phyloP scores from a whole-genome alignment of 2,888 invertebrate genomes.

The Dynastes grantii region DNA sequence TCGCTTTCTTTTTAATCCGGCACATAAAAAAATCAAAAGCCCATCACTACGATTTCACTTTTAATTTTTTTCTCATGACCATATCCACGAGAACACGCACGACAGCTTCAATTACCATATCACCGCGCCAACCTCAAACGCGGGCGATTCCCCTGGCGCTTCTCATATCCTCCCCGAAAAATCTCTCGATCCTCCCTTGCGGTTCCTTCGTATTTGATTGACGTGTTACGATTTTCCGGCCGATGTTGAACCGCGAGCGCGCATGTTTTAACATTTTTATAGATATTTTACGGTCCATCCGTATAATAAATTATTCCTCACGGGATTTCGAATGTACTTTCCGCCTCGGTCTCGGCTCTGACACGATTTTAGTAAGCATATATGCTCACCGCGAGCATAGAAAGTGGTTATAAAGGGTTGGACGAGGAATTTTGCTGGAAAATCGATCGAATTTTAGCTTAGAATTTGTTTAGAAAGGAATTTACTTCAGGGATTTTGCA shows the following conservation, averaged over 20 bases:
- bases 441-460: too few relatives aligned
- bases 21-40: too few relatives aligned
- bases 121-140: neutral
- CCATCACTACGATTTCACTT: too few relatives aligned
- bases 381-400: constrained; percentile 33
- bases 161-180: constrained; percentile 3
- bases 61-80: too few relatives aligned
- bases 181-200: constrained; percentile 5
- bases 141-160: neutral
- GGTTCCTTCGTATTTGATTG: constrained; percentile 37
- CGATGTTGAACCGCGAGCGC: constrained; percentile 41
- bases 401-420: neutral
- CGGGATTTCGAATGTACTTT: constrained; percentile 48
- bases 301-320: constrained; percentile 50
- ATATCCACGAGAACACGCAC: too few relatives aligned
- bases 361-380: constrained; percentile 50
- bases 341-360: neutral
- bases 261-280: constrained; percentile 53
- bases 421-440: too few relatives aligned
- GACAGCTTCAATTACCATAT: constrained; percentile 7
- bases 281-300: constrained; percentile 51
- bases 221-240: constrained; percentile 43
- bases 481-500: too few relatives aligned
- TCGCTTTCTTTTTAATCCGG: too few relatives aligned
- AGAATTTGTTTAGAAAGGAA: too few relatives aligned